These are phyloP conservation scores for Propithecus coquereli DNA, from an alignment of 2,113 vertebrate genomes.

Conservation along the genomic window DNA sequence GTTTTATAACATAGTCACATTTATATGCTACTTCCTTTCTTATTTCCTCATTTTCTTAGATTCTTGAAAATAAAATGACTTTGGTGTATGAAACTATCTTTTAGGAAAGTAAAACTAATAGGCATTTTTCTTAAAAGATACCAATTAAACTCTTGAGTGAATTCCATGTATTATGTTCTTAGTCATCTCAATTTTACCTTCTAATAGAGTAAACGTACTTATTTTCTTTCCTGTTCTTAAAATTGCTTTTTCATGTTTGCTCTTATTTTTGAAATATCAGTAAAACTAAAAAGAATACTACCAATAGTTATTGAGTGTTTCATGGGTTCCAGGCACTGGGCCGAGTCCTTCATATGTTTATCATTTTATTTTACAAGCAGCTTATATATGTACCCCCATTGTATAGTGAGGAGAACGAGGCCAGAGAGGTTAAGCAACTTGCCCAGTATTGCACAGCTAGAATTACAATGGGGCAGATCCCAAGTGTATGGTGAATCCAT, in stretches of 20 bases:
- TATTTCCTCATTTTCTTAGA: neutral
- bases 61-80: constrained; percentile 23
- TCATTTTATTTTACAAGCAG: neutral
- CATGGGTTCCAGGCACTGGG: neutral
- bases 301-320: neutral
- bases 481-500: neutral
- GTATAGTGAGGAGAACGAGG: neutral
- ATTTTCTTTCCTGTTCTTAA: neutral
- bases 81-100: neutral
- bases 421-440: neutral
- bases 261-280: constrained; percentile 3
- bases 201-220: neutral
- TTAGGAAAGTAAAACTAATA: neutral
- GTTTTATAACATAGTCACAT: neutral
- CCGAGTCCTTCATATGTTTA: neutral
- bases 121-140: neutral
- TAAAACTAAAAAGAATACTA: neutral
- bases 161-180: neutral
- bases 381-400: neutral
- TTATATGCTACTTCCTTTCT: neutral
- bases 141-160: neutral
- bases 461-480: neutral
- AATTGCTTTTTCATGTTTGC: neutral
- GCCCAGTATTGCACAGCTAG: neutral
- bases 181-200: neutral